Percentiles rank a stretch among this genome's conserved stretches.
These are phyloP conservation scores for Vimba vimba DNA, from an alignment of 2,113 vertebrate species.

Conservation along the genomic window DNA sequence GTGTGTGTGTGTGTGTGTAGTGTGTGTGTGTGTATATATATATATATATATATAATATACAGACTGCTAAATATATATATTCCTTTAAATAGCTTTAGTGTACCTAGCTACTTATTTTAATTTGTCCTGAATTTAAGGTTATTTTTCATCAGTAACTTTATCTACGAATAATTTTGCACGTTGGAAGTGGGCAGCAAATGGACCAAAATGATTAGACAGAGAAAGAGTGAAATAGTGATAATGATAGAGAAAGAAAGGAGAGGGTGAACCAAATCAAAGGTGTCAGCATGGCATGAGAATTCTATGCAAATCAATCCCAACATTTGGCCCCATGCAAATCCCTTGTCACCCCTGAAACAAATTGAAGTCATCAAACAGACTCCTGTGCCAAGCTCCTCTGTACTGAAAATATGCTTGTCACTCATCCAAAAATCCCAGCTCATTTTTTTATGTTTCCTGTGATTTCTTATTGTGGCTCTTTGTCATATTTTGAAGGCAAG, in stretches of 20 bases:
- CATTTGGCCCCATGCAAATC: constrained; percentile 55
- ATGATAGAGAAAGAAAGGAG: not conserved
- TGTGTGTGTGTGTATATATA: too few species aligned
- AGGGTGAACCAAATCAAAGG: constrained; percentile 29
- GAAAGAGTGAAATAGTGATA: constrained; percentile 3
- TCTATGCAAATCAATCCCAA: constrained; percentile 52
- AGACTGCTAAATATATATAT: too few species aligned
- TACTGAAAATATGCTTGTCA: constrained; percentile 20
- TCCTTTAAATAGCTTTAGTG: not conserved
- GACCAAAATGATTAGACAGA: not conserved
- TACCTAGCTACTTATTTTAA: not conserved
- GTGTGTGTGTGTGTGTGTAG: too few species aligned
- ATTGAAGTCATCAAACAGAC: constrained; percentile 48
- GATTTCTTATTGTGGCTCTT: constrained; percentile 13
- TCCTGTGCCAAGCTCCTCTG: constrained; percentile 34
- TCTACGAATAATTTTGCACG: not conserved
- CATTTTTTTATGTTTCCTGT: constrained; percentile 22
- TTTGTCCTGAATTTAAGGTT: not conserved
- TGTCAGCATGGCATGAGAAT: constrained; percentile 46
- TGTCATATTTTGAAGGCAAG: constrained; percentile 3
- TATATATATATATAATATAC: too few species aligned
- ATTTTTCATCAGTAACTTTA: not conserved
- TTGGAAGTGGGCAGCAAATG: not conserved
- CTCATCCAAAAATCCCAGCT: constrained; percentile 6
- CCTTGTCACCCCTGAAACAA: constrained; percentile 53